These are phyloP conservation scores for Hippocampus kuda DNA, from an alignment of 2,797 vertebrate species.

Conservation along the genomic window DNA sequence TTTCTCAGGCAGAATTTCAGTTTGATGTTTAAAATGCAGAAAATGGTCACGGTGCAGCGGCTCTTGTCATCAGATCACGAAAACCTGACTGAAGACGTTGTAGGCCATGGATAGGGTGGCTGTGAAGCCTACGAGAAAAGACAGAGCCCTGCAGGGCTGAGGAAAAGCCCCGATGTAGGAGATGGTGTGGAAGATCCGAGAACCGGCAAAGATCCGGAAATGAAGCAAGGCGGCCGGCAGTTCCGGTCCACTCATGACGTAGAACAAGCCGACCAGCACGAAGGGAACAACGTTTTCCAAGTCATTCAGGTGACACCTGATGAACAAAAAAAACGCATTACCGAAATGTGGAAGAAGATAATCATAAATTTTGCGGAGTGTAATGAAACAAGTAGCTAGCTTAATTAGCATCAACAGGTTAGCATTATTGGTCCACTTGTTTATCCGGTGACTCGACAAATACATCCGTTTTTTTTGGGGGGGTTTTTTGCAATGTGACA, in stretches of 20 bases:
- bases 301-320: conserved; percentile 37
- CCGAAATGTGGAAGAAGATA: background rate
- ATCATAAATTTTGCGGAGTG: background rate
- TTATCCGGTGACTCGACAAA: too few species aligned
- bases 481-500: background rate
- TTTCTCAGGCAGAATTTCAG: too few species aligned
- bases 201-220: conserved; percentile 74
- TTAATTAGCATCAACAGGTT: background rate
- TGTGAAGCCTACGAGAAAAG: conserved; percentile 57
- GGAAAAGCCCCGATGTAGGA: conserved; percentile 72
- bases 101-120: conserved; percentile 78
- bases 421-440: too few species aligned
- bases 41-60: background rate
- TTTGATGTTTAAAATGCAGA: too few species aligned
- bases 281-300: conserved; percentile 87
- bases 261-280: conserved; percentile 77
- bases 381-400: background rate
- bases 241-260: conserved; percentile 70
- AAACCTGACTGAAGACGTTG: conserved; percentile 51
- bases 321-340: background rate
- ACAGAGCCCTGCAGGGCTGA: conserved; percentile 73
- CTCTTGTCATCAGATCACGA: conserved; percentile 34
- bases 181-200: conserved; percentile 73
- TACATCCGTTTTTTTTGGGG: too few species aligned
- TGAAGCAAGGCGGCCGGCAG: conserved; percentile 72